These are phyloP conservation scores for Agriopis leucophaearia DNA, from an alignment of 2,888 invertebrate genomes.

Conservation along the genomic window DNA sequence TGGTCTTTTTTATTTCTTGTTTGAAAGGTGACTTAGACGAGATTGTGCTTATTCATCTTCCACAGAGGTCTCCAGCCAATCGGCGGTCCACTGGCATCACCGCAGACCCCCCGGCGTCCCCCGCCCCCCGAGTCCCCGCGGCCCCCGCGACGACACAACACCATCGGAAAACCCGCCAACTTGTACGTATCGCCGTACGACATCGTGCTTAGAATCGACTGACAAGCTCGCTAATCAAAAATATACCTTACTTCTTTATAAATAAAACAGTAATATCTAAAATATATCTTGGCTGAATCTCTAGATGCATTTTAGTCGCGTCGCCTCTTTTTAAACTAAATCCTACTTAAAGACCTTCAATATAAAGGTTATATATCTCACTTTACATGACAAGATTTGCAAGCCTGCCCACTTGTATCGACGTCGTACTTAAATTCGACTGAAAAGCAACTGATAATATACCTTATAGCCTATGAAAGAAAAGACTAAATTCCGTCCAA, in stretches of 20 bases:
- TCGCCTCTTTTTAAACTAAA: not conserved
- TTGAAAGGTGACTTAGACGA: too few species aligned
- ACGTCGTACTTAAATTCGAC: not conserved
- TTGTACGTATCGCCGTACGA: constrained; percentile 70
- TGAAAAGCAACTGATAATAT: not conserved
- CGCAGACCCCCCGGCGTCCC: constrained; percentile 62
- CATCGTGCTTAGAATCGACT: constrained; percentile 45
- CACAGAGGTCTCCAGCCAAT: constrained; percentile 72
- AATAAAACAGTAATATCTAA: not conserved
- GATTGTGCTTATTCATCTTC: too few species aligned
- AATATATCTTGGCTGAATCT: not conserved
- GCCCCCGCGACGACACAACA: constrained; percentile 64
- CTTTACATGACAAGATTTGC: not conserved
- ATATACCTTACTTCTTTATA: not conserved
- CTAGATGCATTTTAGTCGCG: not conserved
- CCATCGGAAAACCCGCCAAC: constrained; percentile 69
- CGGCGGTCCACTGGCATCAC: constrained; percentile 56
- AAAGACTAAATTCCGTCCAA: not conserved
- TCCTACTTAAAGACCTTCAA: not conserved
- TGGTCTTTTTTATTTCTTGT: too few species aligned
- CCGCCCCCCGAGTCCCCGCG: constrained; percentile 74
- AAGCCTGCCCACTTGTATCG: not conserved
- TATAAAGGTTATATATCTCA: not conserved
- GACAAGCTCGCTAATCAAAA: constrained; percentile 8
- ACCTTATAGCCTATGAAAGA: not conserved